These are phyloP conservation scores for Casuarius casuarius DNA, from an alignment of 2,113 vertebrate species.

Conservation along the genomic window DNA sequence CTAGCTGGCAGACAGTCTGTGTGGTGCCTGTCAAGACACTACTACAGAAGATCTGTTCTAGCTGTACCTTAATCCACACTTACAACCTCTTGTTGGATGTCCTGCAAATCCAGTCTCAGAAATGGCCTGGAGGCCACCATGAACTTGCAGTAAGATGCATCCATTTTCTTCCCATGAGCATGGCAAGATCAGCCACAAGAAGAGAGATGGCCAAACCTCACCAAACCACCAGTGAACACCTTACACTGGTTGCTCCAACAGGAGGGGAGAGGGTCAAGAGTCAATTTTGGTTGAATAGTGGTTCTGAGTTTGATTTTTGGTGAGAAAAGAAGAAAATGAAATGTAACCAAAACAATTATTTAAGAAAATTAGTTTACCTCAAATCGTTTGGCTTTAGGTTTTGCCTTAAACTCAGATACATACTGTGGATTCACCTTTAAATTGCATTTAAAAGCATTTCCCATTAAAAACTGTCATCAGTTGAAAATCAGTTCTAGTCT, in stretches of 20 bases:
- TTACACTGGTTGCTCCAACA: background rate
- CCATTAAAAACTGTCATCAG: background rate
- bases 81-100: background rate
- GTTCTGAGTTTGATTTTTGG: background rate
- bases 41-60: background rate
- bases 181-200: background rate
- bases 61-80: background rate
- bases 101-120: background rate
- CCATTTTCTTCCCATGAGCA: background rate
- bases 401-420: background rate
- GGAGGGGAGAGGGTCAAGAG: background rate
- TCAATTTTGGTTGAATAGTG: background rate
- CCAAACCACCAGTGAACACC: background rate
- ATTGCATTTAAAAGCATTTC: background rate
- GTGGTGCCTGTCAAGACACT: background rate
- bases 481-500: background rate
- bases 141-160: background rate
- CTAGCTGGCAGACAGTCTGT: background rate
- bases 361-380: background rate
- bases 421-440: background rate
- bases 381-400: background rate
- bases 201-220: background rate
- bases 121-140: background rate
- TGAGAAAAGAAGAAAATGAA: background rate
- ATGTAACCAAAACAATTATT: background rate